Base-by-base conservation (phyloP, 2,888 invertebrate genomes). In the Thymelicus acteon region DNA sequence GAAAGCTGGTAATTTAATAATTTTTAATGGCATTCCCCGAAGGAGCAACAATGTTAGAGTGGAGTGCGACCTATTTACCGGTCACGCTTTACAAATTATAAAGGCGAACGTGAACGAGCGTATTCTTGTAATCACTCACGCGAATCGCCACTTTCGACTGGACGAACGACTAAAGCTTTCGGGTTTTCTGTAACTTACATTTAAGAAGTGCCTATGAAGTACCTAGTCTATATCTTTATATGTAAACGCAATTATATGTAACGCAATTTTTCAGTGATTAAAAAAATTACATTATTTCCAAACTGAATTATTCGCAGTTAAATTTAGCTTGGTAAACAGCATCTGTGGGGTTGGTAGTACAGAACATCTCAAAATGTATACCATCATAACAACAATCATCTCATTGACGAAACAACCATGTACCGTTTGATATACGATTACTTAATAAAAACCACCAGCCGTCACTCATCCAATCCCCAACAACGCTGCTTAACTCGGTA, bases 81-180 rank as follows among this genome's bases (percentile, higher is more conserved):
- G 67, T 66, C 73, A 71, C 72, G 68, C 63, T 74, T 69, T 72
- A 75, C 60, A 69, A 76, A 75, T 74, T 73, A 78, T 74, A 71
- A 44, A 73, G 67, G 74, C 77, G 77, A 82, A 77, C 75, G 76
- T 76, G 78, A 81, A 82, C 79, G 77, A 79, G 76, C 68, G 73
- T 72, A 74, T 74, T 79, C 78, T 79, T 81, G 77, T 76, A 73
- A 85, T 85, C 83, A 74, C 71, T 74, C 91, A 91, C 91, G 91
- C 90, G 83, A 91, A 84, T 80, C 79, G 70, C 81, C 78, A 80
- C 87, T 88, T 88, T 85, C 81, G 83, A 83, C 73, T 82, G 74
- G 80, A 79, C 75, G 78, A 79, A 72, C 49, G 49, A 52, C 0
- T 52, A 52, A 54, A 19, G 24, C 24, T 54, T 54, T 54, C 10